Evolutionary conservation across 2,888 invertebrate genomes (phyloP), one percentile per base, ranked within the genome.

Genomic region (Ptychoptera albimana): DNA sequence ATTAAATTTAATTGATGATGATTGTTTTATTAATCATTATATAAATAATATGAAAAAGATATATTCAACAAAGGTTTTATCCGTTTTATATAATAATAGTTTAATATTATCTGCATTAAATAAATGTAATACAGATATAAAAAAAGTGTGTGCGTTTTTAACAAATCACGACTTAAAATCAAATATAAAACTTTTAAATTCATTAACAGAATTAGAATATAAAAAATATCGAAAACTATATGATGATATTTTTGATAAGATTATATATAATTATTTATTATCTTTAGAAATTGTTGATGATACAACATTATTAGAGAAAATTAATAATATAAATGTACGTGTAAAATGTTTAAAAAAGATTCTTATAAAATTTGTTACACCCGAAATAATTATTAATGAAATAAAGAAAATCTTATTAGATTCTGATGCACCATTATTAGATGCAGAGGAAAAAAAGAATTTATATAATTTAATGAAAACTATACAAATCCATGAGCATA

Each of bases 401-500:
- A 61, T 63, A 39, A 67, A 68, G 47, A 58, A 61, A 12, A 60
- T 61, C 34, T 64, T 80, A 49, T 63, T 63, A 45, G 71, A 63
- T 58, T 71, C 55, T 58, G 68, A 58, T 57, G 69, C 54, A 45
- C 63, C 49, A 54, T 60, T 52, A 54, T 68, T 58, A 60, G 63
- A 61, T 8, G 37, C 46, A 0, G 43, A 49, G 8, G 39, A 62
- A 23, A 55, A 59, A 14, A 44, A 49, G 1, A 57, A 66, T 40
- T 67, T 79, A 51, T 66, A 70, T 14, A 64, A 68, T 39, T 77
- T 75, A 68, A 66, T 75, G 48, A 59, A 69, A n/a, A 73, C 74
- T 54, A 75, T 81, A 52, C 71, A 73, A 39, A 61, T 80, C 2
- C 79, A 78, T 55, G 73, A 77, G 46, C 56, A 76, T 71, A 73